These are phyloP conservation scores for Erpobdella octoculata DNA, from an alignment of 2,888 invertebrate genomes.

Conservation along the genomic window DNA sequence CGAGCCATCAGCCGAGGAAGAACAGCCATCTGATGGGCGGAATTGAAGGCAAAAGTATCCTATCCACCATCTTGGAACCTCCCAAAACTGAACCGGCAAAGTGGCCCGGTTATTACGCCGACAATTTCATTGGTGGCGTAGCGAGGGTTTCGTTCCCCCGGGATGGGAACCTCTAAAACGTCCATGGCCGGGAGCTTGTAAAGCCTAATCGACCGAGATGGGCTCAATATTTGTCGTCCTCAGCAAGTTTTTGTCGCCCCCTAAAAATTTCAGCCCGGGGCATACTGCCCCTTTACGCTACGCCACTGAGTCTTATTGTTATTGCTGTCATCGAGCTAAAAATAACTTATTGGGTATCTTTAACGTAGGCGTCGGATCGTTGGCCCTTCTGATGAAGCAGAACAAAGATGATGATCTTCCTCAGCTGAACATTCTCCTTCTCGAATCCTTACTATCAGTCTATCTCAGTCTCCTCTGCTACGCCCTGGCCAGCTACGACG, in stretches of 20 bases:
- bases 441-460: slow-evolving; percentile 86
- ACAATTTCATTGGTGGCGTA: no score
- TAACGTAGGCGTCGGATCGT: slow-evolving; percentile 72
- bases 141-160: no score
- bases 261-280: neutral
- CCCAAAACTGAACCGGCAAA: slow-evolving; percentile 47
- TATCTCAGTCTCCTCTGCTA: slow-evolving; percentile 85
- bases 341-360: neutral
- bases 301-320: neutral
- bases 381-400: slow-evolving; percentile 77
- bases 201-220: no score
- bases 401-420: slow-evolving; percentile 93
- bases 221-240: no score
- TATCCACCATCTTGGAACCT: slow-evolving; percentile 51
- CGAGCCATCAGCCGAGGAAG: slow-evolving; percentile 37
- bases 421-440: slow-evolving; percentile 77
- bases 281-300: neutral
- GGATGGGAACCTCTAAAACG: no score
- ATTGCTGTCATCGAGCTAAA: neutral
- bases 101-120: slow-evolving; percentile 48
- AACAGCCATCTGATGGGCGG: slow-evolving; percentile 61
- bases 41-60: slow-evolving; percentile 60
- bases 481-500: slow-evolving; percentile 83
- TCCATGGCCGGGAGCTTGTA: no score
- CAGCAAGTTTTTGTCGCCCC: neutral